A percentile compares a stretch with the other conserved stretches of the same genome.
phyloP scores from a whole-genome alignment of 1,140 invertebrate genomes.

The Pararge aegeria region DNA sequence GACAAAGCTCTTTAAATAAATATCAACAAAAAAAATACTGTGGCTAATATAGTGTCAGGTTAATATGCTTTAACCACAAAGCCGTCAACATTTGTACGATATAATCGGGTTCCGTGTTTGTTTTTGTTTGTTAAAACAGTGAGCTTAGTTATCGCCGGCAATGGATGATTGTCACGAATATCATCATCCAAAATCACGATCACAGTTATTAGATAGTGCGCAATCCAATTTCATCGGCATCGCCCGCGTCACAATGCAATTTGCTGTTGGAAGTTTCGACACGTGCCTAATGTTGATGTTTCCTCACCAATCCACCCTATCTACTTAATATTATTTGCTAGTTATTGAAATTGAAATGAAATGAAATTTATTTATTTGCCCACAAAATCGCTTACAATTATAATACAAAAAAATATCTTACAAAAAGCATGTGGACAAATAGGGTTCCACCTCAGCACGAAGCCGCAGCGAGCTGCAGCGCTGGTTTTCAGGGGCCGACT shows the following conservation, averaged over 20 bases:
- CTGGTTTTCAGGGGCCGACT: no score
- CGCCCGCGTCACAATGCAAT: conserved; percentile 59
- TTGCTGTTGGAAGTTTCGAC: conserved; percentile 56
- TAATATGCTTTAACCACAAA: background rate
- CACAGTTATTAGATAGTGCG: conserved; percentile 61
- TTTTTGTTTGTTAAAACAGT: background rate
- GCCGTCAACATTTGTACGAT: background rate
- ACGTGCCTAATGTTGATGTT: conserved; percentile 35
- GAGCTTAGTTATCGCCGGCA: background rate
- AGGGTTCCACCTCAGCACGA: no score
- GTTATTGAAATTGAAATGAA: no score
- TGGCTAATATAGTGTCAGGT: no score
- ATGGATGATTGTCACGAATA: conserved; percentile 48
- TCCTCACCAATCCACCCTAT: conserved; percentile 30
- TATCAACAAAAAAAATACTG: no score
- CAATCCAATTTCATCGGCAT: conserved; percentile 66
- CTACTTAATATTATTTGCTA: conserved; percentile 3
- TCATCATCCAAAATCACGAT: conserved; percentile 63
- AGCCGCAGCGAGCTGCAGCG: no score
- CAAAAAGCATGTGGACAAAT: no score
- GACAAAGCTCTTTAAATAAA: no score
- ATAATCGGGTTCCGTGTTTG: background rate
- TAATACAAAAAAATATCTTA: no score
- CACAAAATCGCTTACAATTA: no score
- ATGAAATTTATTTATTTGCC: no score